Percentiles rank a stretch among this genome's conserved stretches.
Evolutionary conservation across 2,113 vertebrate genomes (phyloP).

Genomic region (Corythaeola cristata): DNA sequence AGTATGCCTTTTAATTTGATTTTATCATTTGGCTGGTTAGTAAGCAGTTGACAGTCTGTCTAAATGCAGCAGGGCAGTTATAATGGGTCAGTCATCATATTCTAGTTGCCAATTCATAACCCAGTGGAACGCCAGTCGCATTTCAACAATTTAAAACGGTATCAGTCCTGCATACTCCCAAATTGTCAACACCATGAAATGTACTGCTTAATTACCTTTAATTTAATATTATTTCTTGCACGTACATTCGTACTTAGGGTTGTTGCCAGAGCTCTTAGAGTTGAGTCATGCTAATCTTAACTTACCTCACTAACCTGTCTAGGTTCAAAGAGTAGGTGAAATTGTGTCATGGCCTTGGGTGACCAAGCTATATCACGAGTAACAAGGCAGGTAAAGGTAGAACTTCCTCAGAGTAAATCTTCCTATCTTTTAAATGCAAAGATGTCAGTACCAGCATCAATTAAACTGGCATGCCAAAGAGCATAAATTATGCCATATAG

Average conservation of each 20-base stretch:
- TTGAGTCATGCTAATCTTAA: neutral
- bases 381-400: neutral
- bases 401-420: neutral
- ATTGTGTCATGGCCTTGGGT: neutral
- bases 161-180: neutral
- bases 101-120: neutral
- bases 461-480: neutral
- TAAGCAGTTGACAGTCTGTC: neutral
- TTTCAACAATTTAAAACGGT: neutral
- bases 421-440: neutral
- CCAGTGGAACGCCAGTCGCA: neutral
- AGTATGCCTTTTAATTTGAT: conserved; percentile 32
- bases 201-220: neutral
- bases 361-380: neutral
- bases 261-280: neutral
- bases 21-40: neutral
- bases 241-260: neutral
- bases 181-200: neutral
- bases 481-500: neutral
- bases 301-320: neutral
- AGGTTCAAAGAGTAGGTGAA: neutral
- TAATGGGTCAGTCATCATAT: neutral
- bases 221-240: neutral
- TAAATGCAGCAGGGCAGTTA: neutral
- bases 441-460: neutral